These are phyloP conservation scores for Natrix natrix DNA, from an alignment of 2,797 vertebrate species.

Conservation along the genomic window DNA sequence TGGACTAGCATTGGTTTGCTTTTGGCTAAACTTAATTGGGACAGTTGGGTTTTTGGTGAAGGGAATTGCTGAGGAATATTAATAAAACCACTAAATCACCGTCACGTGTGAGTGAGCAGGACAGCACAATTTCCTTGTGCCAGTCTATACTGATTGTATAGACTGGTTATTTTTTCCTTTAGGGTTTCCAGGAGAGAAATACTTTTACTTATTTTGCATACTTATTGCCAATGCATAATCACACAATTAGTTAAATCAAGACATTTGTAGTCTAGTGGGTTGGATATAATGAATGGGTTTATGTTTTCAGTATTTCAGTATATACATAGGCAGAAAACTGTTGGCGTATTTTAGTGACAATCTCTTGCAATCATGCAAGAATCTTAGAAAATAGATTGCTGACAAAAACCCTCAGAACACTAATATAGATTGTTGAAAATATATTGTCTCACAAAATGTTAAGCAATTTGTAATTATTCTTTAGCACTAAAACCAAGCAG, in stretches of 20 bases:
- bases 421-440: background rate
- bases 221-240: background rate
- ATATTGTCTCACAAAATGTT: background rate
- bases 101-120: too few species aligned
- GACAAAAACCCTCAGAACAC: background rate
- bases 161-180: background rate
- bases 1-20: too few species aligned
- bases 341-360: background rate
- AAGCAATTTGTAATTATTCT: background rate
- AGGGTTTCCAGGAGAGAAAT: background rate
- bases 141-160: background rate
- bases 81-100: too few species aligned
- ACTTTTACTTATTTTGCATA: background rate
- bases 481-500: background rate
- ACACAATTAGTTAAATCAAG: background rate
- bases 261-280: background rate
- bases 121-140: background rate
- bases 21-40: too few species aligned
- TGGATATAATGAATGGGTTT: background rate
- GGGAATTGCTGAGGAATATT: too few species aligned
- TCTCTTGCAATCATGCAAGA: background rate
- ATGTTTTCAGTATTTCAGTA: background rate
- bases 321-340: background rate
- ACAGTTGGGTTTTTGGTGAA: too few species aligned
- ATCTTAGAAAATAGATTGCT: background rate